A percentile compares a stretch with the other conserved stretches of the same genome.
phyloP scores from a whole-genome alignment of 2,888 invertebrate genomes.

The Coenonympha arcania region DNA sequence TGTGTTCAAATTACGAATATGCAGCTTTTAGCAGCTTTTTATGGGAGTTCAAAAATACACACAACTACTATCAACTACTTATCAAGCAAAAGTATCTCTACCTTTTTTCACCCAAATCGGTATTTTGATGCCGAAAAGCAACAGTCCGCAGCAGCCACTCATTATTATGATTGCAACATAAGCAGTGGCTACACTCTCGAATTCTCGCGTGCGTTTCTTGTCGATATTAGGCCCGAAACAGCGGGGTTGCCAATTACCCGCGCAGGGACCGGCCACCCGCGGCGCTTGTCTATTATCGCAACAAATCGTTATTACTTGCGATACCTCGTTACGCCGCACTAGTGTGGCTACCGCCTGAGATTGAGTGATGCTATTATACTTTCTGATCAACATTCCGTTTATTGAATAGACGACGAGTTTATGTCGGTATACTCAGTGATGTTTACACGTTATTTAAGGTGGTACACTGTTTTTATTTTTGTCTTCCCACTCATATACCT shows the following conservation, averaged over 20 bases:
- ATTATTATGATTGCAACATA: background rate
- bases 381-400: conserved; percentile 12
- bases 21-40: background rate
- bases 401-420: background rate
- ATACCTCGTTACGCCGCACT: conserved; percentile 27
- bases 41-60: no score
- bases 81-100: no score
- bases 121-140: no score
- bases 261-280: conserved; percentile 32
- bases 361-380: conserved; percentile 18
- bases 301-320: conserved; percentile 33
- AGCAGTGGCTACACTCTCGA: background rate
- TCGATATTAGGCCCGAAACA: conserved; percentile 24
- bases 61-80: no score
- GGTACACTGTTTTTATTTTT: no score
- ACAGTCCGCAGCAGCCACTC: background rate
- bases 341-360: conserved; percentile 5
- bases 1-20: no score
- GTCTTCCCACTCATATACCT: no score
- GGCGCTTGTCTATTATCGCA: conserved; percentile 30
- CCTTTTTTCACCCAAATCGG: no score
- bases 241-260: conserved; percentile 38
- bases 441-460: no score
- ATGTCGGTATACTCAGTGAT: background rate
- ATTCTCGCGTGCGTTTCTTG: conserved; percentile 2